A percentile compares a stretch with the other conserved stretches of the same genome.
Conservation (phyloP, 2,113 vertebrate species). For the Smithornis capensis region DNA sequence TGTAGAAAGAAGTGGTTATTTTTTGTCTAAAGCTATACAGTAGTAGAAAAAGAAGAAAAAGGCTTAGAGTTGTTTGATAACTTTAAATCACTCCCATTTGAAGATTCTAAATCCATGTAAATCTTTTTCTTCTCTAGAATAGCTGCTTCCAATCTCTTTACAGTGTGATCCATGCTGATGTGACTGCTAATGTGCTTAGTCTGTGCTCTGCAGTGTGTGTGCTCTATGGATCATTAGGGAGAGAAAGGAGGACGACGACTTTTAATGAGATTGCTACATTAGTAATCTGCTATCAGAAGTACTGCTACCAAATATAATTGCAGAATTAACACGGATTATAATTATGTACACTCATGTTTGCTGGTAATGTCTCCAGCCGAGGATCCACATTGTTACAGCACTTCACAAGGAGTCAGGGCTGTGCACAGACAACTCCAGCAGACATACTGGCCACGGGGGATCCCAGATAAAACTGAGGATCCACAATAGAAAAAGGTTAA, state of each 20-base stretch:
- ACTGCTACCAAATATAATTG: slow-evolving; percentile 11
- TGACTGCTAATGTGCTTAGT: slow-evolving; percentile 22
- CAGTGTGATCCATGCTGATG: slow-evolving; percentile 1
- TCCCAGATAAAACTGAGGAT: background rate
- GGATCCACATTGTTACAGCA: background rate
- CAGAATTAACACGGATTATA: slow-evolving; percentile 32
- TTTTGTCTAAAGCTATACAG: background rate
- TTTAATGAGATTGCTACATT: slow-evolving; percentile 23
- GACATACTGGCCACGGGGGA: background rate
- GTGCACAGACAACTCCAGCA: background rate
- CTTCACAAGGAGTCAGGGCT: background rate
- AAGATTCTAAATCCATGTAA: slow-evolving; percentile 25
- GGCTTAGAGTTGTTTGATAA: background rate
- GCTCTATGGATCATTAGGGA: slow-evolving; percentile 22
- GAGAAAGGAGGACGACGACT: slow-evolving; percentile 24
- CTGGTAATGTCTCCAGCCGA: background rate
- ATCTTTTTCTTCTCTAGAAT: background rate
- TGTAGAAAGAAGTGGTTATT: background rate
- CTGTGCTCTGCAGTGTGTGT: background rate
- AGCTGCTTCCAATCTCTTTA: slow-evolving; percentile 3
- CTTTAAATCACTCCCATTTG: background rate
- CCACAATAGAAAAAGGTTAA: background rate
- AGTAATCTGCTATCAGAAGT: slow-evolving; percentile 30
- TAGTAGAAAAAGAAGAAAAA: background rate
- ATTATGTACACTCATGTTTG: background rate